Percentiles rank a stretch among this genome's conserved stretches.
These are phyloP conservation scores for Erynnis tages DNA, from an alignment of 2,888 invertebrate genomes.

Conservation along the genomic window DNA sequence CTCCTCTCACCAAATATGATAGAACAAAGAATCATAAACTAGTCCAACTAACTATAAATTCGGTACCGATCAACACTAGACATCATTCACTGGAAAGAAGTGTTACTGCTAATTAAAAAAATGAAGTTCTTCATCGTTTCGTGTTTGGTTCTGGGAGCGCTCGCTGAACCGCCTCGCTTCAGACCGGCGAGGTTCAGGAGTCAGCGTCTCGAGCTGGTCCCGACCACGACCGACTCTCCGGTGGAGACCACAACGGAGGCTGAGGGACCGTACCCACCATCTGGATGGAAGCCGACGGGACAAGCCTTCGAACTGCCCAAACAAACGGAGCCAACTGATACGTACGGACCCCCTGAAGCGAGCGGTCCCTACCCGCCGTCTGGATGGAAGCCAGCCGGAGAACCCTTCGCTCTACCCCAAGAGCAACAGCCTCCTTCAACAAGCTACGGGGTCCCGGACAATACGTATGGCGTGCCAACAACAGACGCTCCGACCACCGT, in stretches of 20 bases:
- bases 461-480: constrained; percentile 44
- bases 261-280: constrained; percentile 58
- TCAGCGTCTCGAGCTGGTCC: constrained; percentile 70
- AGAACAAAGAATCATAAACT: constrained; percentile 39
- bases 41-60: constrained; percentile 33
- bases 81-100: constrained; percentile 33
- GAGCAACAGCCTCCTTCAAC: constrained; percentile 50
- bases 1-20: constrained; percentile 43
- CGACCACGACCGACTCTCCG: constrained; percentile 66
- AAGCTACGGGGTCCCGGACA: constrained; percentile 57
- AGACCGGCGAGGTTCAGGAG: constrained; percentile 69
- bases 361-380: constrained; percentile 63
- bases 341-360: constrained; percentile 49
- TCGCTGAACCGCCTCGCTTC: constrained; percentile 72
- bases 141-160: constrained; percentile 49
- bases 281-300: constrained; percentile 64
- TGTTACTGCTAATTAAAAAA: constrained; percentile 31
- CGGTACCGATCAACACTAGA: constrained; percentile 6
- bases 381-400: constrained; percentile 70
- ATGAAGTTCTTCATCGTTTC: constrained; percentile 63
- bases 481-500: constrained; percentile 58
- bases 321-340: constrained; percentile 42
- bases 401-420: constrained; percentile 62
- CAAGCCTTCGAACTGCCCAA: constrained; percentile 43
- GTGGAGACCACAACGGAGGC: constrained; percentile 62